Base-by-base conservation (phyloP, 2,113 vertebrate genomes). In the Lates calcarifer region DNA sequence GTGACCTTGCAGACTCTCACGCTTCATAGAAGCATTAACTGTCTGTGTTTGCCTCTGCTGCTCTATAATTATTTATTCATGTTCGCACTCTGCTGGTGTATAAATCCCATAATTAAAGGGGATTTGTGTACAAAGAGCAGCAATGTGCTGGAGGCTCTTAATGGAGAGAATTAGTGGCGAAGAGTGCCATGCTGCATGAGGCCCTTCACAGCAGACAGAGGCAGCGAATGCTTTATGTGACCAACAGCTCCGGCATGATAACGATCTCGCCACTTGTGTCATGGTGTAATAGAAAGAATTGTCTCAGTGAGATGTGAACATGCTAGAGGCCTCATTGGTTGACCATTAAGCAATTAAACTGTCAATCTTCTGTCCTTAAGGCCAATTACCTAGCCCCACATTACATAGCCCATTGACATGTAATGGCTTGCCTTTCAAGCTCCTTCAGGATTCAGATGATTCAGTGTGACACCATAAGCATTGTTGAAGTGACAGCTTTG, bases 51-150 rank as follows among this genome's bases (percentile, higher is more conserved):
- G 84, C 77, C 71, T 79, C 82, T 47, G 60, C 83, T 33, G 67
- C 82, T 77, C 79, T 65, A 39, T 53, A 69, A 69, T 92, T 91
- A 89, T 90, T 89, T 94, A 93, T 92, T 92, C 91, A 91, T 87
- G 89, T 90, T 85, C n/a, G 8, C 86, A 77, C 83, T 78, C 78
- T 67, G 76, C 79, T 70, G 53, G 72, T 76, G 83, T 88, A 90
- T 90, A 92, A 92, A 92, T 89, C 90, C 91, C 81, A 80, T 92
- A 91, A 93, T 94, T 94, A 94, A 92, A 90, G 87, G 68, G 89
- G 91, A 91, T 93, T 93, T 93, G 88, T 92, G 89, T 87, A 91
- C 88, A 92, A 93, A 86, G 91, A 91, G 89, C 75, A 67, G 84
- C 74, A 71, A 81, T 89, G 82, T 85, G 88, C 86, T 81, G 62